Evolutionary conservation across 2,113 vertebrate genomes (phyloP).

Genomic region (Corythornis madagascariensis): DNA sequence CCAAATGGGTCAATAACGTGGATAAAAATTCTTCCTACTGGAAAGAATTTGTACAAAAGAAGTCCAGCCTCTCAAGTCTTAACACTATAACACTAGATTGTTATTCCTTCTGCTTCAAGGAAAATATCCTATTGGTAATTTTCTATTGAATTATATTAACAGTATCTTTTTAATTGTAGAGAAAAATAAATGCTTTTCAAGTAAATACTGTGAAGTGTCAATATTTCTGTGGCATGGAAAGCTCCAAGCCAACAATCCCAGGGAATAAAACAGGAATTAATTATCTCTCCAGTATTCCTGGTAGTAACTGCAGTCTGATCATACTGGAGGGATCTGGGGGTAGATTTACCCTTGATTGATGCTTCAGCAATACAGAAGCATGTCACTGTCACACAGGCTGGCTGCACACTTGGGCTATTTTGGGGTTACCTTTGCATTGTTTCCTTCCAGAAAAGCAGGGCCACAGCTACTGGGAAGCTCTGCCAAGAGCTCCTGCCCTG

Average conservation of each 20-base stretch:
- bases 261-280: background rate
- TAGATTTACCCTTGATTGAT: background rate
- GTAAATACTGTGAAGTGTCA: background rate
- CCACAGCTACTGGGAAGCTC: background rate
- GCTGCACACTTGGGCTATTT: background rate
- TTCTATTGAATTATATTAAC: background rate
- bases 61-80: background rate
- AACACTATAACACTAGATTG: background rate
- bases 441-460: background rate
- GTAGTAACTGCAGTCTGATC: background rate
- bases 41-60: background rate
- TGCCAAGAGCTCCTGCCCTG: background rate
- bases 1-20: background rate
- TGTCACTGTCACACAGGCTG: background rate
- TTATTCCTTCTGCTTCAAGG: background rate
- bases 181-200: conserved; percentile 14
- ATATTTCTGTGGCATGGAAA: background rate
- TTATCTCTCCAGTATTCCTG: background rate
- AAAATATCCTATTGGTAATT: background rate
- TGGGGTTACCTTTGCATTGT: background rate
- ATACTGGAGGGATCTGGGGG: background rate
- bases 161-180: background rate
- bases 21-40: background rate
- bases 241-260: background rate
- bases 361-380: background rate